Conservation (phyloP, 92 coral and sea anemone genomes). For the Zoanthus gigantus region DNA sequence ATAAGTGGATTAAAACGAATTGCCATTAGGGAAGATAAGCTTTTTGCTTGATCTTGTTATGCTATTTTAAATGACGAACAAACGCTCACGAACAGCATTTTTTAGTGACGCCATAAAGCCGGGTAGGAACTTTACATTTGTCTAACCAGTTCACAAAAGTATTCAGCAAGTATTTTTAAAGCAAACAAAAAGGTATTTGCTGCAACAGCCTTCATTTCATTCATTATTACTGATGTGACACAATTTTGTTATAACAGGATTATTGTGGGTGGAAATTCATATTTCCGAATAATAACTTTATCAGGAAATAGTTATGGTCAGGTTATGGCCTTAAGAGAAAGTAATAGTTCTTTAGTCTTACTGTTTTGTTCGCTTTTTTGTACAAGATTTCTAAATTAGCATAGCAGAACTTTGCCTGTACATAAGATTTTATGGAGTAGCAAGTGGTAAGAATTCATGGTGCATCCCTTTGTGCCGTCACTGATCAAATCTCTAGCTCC, state of each 20-base stretch:
- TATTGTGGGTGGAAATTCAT: slow-evolving; percentile 7
- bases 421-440: not conserved
- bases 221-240: not conserved
- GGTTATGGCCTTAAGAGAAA: slow-evolving; percentile 7
- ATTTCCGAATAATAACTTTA: slow-evolving; percentile 31
- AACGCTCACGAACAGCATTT: not conserved
- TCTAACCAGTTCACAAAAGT: not conserved
- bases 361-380: not conserved
- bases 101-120: slow-evolving; percentile 10
- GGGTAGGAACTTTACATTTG: not conserved
- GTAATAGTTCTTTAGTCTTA: not conserved
- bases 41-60: slow-evolving; percentile 10
- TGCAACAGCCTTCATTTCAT: not conserved
- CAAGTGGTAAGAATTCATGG: not conserved
- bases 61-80: not conserved
- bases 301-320: slow-evolving; percentile 29
- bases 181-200: slow-evolving; percentile 24
- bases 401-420: not conserved
- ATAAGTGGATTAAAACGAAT: not conserved
- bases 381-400: not conserved
- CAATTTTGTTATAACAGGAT: not conserved
- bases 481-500: not conserved
- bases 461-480: not conserved
- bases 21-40: not conserved
- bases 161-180: slow-evolving; percentile 24